Percentiles rank a stretch among this genome's conserved stretches.
Conservation (phyloP, 2,797 vertebrate genomes). For the Threskiornis aethiopicus region DNA sequence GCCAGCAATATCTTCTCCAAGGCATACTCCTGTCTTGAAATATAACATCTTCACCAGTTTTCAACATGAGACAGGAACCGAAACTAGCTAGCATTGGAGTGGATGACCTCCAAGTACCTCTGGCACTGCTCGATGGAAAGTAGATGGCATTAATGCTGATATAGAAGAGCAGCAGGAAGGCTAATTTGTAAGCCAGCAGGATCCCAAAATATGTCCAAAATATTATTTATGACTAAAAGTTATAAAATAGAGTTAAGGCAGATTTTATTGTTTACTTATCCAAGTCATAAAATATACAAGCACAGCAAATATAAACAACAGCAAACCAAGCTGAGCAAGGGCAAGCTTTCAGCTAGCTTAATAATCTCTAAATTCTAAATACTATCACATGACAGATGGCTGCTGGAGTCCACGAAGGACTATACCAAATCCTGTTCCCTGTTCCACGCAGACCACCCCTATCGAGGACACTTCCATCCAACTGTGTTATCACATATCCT, state of each 20-base stretch:
- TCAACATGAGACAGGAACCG: background rate
- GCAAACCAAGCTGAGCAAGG: slow-evolving; percentile 9
- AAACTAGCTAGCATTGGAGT: background rate
- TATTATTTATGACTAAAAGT: slow-evolving; percentile 21
- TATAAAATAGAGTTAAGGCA: slow-evolving; percentile 2
- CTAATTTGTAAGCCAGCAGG: background rate
- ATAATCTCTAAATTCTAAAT: slow-evolving; percentile 24
- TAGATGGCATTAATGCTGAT: slow-evolving; percentile 13
- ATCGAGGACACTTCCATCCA: background rate
- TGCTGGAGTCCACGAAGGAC: background rate
- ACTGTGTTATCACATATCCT: background rate
- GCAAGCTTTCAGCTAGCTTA: background rate
- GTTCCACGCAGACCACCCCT: background rate
- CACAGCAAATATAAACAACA: slow-evolving; percentile 52
- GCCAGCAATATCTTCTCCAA: slow-evolving; percentile 15
- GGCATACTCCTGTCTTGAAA: background rate
- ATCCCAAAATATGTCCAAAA: background rate
- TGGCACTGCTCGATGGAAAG: background rate
- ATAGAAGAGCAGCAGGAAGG: background rate
- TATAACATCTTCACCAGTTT: background rate
- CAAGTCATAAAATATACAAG: slow-evolving; percentile 39
- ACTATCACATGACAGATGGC: background rate
- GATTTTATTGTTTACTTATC: slow-evolving; percentile 42
- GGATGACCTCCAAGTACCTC: slow-evolving; percentile 1
- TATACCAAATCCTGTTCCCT: background rate